A percentile compares a stretch with the other conserved stretches of the same genome.
Evolutionary conservation across 2,797 vertebrate species (phyloP).

Genomic region (Halcyon smyrnensis): DNA sequence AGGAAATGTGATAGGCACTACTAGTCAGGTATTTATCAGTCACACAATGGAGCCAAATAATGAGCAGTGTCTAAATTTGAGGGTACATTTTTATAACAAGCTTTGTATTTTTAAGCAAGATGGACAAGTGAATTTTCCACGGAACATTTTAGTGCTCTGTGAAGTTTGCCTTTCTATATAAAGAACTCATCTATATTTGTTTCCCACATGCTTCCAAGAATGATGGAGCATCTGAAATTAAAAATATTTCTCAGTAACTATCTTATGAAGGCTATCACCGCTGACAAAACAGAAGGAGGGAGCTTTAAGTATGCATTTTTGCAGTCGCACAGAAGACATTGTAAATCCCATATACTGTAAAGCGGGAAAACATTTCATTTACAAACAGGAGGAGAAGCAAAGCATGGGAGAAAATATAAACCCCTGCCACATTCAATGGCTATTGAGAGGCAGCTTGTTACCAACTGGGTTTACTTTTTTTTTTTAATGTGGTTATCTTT

Average conservation of each 20-base stretch:
- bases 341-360: not conserved
- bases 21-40: not conserved
- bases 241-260: constrained; percentile 25
- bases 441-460: not conserved
- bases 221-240: constrained; percentile 45
- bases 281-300: constrained; percentile 8
- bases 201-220: constrained; percentile 35
- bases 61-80: not conserved
- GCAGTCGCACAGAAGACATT: not conserved
- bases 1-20: not conserved
- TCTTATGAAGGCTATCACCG: not conserved
- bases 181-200: constrained; percentile 43
- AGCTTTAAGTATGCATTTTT: not conserved
- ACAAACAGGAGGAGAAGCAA: not conserved
- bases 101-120: constrained; percentile 21
- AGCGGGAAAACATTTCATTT: not conserved
- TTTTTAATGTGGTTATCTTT: not conserved
- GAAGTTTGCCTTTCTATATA: constrained; percentile 38
- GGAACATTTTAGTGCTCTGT: not conserved
- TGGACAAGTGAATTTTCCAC: not conserved
- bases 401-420: not conserved
- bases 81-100: not conserved
- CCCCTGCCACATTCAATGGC: not conserved
- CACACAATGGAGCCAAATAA: not conserved
- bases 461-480: not conserved